Conservation (phyloP, 2,113 vertebrate species). For the Mastomys natalensis region DNA sequence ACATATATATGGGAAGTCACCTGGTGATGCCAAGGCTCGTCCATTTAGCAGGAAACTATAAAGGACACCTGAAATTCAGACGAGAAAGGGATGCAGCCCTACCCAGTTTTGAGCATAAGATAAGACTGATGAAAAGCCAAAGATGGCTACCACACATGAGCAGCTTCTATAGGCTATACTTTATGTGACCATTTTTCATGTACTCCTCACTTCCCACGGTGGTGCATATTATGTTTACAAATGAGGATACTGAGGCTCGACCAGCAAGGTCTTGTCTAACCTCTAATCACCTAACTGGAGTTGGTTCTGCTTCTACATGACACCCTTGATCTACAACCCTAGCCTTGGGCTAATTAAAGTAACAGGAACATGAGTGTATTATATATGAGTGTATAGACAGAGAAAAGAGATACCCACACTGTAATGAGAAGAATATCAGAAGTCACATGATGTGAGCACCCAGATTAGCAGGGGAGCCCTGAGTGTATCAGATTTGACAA, state of each 20-base stretch:
- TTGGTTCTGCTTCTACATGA: background rate
- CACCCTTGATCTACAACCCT: background rate
- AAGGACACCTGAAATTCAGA: background rate
- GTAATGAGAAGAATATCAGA: background rate
- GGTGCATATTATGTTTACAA: background rate
- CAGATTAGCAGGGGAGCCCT: background rate
- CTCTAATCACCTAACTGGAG: background rate
- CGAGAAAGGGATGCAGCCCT: background rate
- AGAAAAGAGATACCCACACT: background rate
- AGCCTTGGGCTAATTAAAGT: background rate
- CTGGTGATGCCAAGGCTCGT: background rate
- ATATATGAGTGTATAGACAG: no score
- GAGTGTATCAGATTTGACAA: background rate
- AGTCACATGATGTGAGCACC: background rate
- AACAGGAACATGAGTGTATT: background rate
- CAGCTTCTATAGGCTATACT: background rate
- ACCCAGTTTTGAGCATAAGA: background rate
- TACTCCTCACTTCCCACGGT: no score
- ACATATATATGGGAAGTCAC: background rate
- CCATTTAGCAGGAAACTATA: background rate
- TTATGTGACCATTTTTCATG: no score
- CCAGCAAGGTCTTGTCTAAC: background rate
- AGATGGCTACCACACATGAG: background rate
- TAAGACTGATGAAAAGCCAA: background rate
- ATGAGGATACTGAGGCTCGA: background rate